Conservation (phyloP, 92 coral and sea anemone genomes). For the Phenganax subtilis region DNA sequence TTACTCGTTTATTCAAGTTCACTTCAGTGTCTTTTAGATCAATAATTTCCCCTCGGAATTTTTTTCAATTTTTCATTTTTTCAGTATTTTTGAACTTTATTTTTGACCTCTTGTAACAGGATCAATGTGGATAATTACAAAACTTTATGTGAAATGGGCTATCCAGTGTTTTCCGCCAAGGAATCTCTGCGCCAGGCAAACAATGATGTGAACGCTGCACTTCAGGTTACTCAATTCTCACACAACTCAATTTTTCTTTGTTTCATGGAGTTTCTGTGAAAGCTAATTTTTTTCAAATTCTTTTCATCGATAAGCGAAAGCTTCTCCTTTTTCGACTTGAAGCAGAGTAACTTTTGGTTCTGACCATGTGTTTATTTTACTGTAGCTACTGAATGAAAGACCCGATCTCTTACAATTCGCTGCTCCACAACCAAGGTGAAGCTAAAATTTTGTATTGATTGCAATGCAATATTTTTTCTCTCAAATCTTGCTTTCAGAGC, state of each 20-base stretch:
- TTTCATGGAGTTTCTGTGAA: too few species aligned
- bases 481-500: neutral
- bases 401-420: slow-evolving; percentile 26
- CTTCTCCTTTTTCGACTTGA: too few species aligned
- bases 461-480: neutral
- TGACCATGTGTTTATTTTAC: neutral
- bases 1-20: neutral
- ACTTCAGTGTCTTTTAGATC: neutral
- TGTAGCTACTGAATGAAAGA: slow-evolving; percentile 14
- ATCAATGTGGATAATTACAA: slow-evolving; percentile 62
- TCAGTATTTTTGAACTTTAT: neutral
- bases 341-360: neutral
- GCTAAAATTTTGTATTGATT: neutral
- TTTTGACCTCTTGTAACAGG: slow-evolving; percentile 41
- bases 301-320: too few species aligned
- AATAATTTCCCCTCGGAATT: too few species aligned
- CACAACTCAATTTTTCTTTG: too few species aligned
- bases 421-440: neutral
- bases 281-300: too few species aligned
- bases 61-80: neutral
- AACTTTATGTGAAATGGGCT: slow-evolving; percentile 75
- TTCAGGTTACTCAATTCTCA: slow-evolving; percentile 55
- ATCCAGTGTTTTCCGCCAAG: slow-evolving; percentile 52
- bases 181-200: slow-evolving; percentile 76
- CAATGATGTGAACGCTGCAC: slow-evolving; percentile 72